Evolutionary conservation across 1,140 invertebrate genomes (phyloP).

Genomic region (Acromyrmex charruanus): DNA sequence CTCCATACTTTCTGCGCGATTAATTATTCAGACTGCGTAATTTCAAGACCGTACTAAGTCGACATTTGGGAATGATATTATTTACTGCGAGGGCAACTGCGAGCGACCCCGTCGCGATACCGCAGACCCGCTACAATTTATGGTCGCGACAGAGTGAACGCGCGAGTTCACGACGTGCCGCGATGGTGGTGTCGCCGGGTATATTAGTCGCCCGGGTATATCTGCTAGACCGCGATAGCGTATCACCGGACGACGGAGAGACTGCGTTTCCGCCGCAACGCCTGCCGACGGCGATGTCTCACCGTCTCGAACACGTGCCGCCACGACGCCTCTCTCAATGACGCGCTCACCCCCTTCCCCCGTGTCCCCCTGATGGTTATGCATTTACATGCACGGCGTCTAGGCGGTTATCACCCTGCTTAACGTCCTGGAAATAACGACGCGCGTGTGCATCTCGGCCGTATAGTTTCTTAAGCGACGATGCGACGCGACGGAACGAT

Average conservation of each 20-base stretch:
- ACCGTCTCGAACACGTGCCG: slow-evolving; percentile 45
- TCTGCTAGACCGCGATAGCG: slow-evolving; percentile 51
- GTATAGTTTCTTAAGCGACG: neutral
- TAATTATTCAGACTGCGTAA: slow-evolving; percentile 17
- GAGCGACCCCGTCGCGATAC: slow-evolving; percentile 44
- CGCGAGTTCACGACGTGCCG: slow-evolving; percentile 36
- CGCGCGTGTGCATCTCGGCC: neutral
- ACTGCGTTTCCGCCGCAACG: slow-evolving; percentile 24
- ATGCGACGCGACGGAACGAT: neutral
- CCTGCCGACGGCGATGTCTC: slow-evolving; percentile 41
- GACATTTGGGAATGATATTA: slow-evolving; percentile 54
- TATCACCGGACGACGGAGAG: neutral
- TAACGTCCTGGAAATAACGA: slow-evolving; percentile 6
- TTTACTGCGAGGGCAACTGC: slow-evolving; percentile 38
- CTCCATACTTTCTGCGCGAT: neutral
- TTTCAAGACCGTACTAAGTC: slow-evolving; percentile 46
- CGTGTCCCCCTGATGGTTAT: neutral
- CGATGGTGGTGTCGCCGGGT: slow-evolving; percentile 30
- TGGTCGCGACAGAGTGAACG: slow-evolving; percentile 43
- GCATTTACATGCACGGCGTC: slow-evolving; percentile 24
- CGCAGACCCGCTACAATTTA: slow-evolving; percentile 46
- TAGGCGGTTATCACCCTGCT: neutral
- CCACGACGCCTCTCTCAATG: slow-evolving; percentile 21
- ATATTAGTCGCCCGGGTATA: slow-evolving; percentile 46
- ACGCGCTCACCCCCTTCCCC: neutral